These are phyloP conservation scores for Eupithecia vulgata DNA, from an alignment of 2,888 invertebrate species.

Conservation along the genomic window DNA sequence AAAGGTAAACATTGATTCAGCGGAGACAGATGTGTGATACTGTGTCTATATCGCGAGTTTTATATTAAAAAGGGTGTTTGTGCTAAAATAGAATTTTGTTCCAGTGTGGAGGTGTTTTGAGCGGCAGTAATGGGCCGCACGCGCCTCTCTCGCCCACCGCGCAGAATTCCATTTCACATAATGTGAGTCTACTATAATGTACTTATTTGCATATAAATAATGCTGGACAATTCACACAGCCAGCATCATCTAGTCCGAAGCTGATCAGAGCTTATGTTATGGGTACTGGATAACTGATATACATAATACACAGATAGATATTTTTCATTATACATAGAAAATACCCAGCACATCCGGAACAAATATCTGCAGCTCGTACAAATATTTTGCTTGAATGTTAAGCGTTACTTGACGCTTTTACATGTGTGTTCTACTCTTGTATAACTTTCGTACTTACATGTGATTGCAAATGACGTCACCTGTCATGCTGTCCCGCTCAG, in stretches of 20 bases:
- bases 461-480: neutral
- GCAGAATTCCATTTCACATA: conserved; percentile 77
- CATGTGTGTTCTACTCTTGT: neutral
- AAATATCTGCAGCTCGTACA: no score
- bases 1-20: conserved; percentile 53
- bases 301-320: no score
- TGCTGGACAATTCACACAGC: no score
- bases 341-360: no score
- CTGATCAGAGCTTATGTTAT: no score
- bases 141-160: conserved; percentile 81
- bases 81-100: conserved; percentile 60
- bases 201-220: conserved; percentile 15
- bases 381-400: neutral
- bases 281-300: no score
- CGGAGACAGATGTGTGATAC: conserved; percentile 47
- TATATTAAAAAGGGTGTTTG: conserved; percentile 53
- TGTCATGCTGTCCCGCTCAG: neutral
- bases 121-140: conserved; percentile 79
- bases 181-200: conserved; percentile 63
- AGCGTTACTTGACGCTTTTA: neutral
- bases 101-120: conserved; percentile 75
- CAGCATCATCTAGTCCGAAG: no score
- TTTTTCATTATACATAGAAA: no score
- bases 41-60: conserved; percentile 44
- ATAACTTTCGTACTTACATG: neutral